Conservation (phyloP, 2,797 vertebrate genomes). For the Morus bassanus region DNA sequence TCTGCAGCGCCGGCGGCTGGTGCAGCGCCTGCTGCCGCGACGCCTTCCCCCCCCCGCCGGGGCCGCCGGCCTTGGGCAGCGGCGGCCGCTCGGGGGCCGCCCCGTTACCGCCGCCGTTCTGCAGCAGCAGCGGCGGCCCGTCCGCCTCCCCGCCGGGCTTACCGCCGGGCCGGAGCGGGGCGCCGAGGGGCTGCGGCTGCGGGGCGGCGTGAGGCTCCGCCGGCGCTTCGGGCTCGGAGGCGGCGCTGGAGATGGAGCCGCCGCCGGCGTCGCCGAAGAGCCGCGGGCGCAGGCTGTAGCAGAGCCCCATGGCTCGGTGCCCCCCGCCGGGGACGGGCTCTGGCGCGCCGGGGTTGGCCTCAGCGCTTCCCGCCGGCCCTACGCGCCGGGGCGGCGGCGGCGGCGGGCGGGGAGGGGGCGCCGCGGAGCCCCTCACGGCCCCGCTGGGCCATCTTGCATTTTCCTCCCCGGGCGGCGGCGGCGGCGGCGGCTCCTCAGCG, state of each 20-base stretch:
- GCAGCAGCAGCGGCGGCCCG: constrained; percentile 48
- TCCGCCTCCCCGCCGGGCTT: constrained; percentile 32
- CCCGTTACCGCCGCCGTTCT: constrained; percentile 62
- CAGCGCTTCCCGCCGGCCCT: constrained; percentile 32
- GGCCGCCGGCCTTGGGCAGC: constrained; percentile 50
- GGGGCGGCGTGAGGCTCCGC: constrained; percentile 69
- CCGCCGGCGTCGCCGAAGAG: constrained; percentile 89
- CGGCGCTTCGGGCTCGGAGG: constrained; percentile 83
- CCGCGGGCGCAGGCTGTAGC: constrained; percentile 94
- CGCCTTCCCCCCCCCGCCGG: constrained; percentile 74
- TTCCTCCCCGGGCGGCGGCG: constrained; percentile 60
- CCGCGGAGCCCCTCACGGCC: constrained; percentile 81
- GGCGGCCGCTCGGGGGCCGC: constrained; percentile 32
- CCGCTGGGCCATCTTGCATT: constrained; percentile 88
- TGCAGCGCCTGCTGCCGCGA: constrained; percentile 47
- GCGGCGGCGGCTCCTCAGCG: constrained; percentile 60
- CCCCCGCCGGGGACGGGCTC: constrained; percentile 30
- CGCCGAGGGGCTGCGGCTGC: constrained; percentile 70
- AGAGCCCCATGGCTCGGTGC: constrained; percentile 88
- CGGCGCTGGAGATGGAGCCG: constrained; percentile 75
- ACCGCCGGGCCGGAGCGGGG: constrained; percentile 10
- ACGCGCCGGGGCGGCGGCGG: background rate
- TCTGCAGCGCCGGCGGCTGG: constrained; percentile 71
- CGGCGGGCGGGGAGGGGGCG: constrained; percentile 55
- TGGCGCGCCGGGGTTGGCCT: background rate